Base-by-base conservation (phyloP, 2,888 invertebrate species). In the Platynereis dumerilii region DNA sequence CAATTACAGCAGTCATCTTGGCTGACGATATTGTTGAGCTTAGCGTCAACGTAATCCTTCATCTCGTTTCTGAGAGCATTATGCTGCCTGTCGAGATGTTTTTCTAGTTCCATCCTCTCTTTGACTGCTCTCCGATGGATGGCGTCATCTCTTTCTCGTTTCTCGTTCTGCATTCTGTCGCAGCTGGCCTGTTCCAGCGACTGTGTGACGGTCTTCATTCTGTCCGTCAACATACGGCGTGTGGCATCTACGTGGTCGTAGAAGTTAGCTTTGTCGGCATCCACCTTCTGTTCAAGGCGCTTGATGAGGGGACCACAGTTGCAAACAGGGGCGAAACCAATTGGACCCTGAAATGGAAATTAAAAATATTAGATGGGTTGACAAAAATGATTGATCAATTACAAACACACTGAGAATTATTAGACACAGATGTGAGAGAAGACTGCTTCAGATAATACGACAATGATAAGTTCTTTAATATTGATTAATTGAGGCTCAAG, bases 261-360 rank as follows among this genome's bases (percentile, higher is more conserved):
- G 73, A 93, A 81, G 75, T 92, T 92, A 68, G 90, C 89, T 74
- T 92, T 91, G 76, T 92, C 92, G 73, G 90, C 89, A 75, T 92
- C 92, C 59, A 95, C 74, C 63, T 82, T 76, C 70, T 92, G 90
- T 80, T 95, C 94, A 85, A 96, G 90, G 73, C 93, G 92, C 69
- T 92, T 89, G 80, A 96, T 91, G 83, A 94, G 91, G 0, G 96
- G 96, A 0, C 92, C 93, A 81, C 96, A 96, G 82, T 94, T 93
- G 0, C 94, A 94, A 1, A 93, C 91, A 0, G 82, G 81, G 1
- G 79, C 75, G 66, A 79, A 83, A 1, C 96, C 95, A n/a, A 95
- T 91, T 0, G 96, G 96, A 1, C 96, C 96, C 86, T 87, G 74
- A 1, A 75, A 76, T 24, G 3, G 44, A 42, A 44, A n/a, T 29